These are phyloP conservation scores for Pagetopsis macropterus DNA, from an alignment of 2,797 vertebrate genomes.

Conservation along the genomic window DNA sequence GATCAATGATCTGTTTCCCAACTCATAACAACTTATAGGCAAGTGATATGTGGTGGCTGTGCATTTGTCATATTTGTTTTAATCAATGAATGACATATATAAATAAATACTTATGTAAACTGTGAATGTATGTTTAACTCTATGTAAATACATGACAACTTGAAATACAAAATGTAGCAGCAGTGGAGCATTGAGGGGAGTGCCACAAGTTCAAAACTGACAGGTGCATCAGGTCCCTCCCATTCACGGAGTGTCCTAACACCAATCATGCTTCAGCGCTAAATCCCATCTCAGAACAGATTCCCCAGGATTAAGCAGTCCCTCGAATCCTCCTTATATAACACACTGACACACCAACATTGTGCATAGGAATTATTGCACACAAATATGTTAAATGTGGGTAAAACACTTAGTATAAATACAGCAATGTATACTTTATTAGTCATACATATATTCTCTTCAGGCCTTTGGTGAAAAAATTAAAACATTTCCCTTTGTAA, in stretches of 20 bases:
- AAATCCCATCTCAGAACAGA: slow-evolving; percentile 64
- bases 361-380: neutral
- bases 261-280: slow-evolving; percentile 29
- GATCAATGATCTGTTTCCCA: neutral
- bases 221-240: slow-evolving; percentile 25
- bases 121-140: too few relatives aligned
- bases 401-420: neutral
- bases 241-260: slow-evolving; percentile 29
- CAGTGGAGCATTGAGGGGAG: neutral
- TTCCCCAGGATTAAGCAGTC: slow-evolving; percentile 62
- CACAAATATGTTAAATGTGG: neutral
- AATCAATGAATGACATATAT: neutral
- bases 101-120: neutral
- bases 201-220: slow-evolving; percentile 17
- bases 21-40: neutral
- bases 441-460: neutral
- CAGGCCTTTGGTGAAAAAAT: neutral
- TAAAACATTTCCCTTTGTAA: slow-evolving; percentile 4
- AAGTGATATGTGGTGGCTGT: neutral
- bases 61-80: neutral
- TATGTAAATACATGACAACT: neutral
- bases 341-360: slow-evolving; percentile 23
- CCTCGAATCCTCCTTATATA: slow-evolving; percentile 66
- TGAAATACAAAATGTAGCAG: neutral
- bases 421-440: neutral